Evolutionary conservation across 2,888 invertebrate species (phyloP), one percentile per base, ranked within the genome.

Genomic region (Caenorhabditis sp.): DNA sequence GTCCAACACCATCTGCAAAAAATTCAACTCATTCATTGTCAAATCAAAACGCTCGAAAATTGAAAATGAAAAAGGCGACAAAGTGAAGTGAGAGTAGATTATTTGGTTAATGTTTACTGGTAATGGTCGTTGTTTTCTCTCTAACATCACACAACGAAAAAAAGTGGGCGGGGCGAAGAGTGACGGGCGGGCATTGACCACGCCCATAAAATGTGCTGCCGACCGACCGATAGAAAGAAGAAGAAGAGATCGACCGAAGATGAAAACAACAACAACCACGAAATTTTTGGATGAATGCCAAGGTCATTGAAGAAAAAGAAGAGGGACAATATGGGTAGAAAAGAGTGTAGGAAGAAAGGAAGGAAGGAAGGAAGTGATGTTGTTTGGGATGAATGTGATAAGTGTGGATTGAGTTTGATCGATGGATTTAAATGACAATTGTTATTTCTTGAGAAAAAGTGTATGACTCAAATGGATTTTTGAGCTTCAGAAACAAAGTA

Each of bases 1-100:
- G 69, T 78, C 80, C 73, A 78, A 70, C 53, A 70, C 67, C 74
- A 70, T 74, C 49, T n/a, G 57, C 43, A 58, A n/a, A n/a, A n/a
- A n/a, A n/a, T n/a, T n/a, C n/a, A n/a, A n/a, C n/a, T n/a, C n/a
- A n/a, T n/a, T n/a, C n/a, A n/a, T n/a, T n/a, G n/a, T n/a, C n/a
- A n/a, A n/a, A n/a, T n/a, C n/a, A n/a, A n/a, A n/a, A n/a, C n/a
- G n/a, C n/a, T n/a, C n/a, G n/a, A n/a, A n/a, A n/a, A n/a, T n/a
- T n/a, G 17, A 56, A 14, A n/a, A 25, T 14, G 38, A 5, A 20
- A 27, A 14, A 31, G 36, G 53, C 23, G 54, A 26, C 38, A 27
- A 54, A 59, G 56, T 23, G 26, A 57, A n/a, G 25, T 25, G 26
- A 66, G 52, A 31, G 36, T 31, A 53, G 21, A 43, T 20, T 21